Percentiles rank a stretch among this genome's conserved stretches.
Evolutionary conservation across 2,888 invertebrate species (phyloP).

Genomic region (Agriopis leucophaearia): DNA sequence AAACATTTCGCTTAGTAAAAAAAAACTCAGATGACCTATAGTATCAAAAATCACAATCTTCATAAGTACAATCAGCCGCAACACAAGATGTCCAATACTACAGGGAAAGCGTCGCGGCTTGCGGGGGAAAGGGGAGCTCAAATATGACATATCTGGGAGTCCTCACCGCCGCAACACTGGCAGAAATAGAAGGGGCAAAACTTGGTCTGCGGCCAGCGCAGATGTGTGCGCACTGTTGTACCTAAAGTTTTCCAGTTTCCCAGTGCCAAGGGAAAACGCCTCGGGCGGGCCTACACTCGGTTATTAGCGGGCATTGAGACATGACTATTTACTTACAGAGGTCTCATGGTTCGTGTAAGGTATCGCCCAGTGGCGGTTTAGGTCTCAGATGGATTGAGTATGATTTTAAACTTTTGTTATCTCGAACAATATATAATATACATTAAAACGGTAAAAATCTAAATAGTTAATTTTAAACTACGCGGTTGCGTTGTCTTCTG

Average conservation of each 20-base stretch:
- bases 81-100: constrained; percentile 71
- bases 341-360: constrained; percentile 58
- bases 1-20: too few relatives aligned
- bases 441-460: too few relatives aligned
- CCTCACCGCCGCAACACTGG: constrained; percentile 79
- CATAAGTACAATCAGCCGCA: constrained; percentile 68
- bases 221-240: constrained; percentile 64
- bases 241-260: constrained; percentile 54
- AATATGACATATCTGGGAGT: constrained; percentile 84
- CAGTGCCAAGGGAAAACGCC: constrained; percentile 69
- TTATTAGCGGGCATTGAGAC: constrained; percentile 81
- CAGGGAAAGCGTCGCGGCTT: constrained; percentile 48
- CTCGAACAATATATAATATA: not conserved
- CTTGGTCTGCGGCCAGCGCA: constrained; percentile 82
- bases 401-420: not conserved
- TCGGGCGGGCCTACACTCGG: constrained; percentile 73
- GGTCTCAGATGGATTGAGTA: constrained; percentile 42
- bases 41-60: constrained; percentile 52
- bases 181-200: constrained; percentile 57
- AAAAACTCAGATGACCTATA: constrained; percentile 20
- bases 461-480: not conserved
- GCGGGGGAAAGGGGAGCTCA: constrained; percentile 58
- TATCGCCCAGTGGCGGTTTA: constrained; percentile 63
- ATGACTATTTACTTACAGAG: constrained; percentile 82
- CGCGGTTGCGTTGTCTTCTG: not conserved